Evolutionary conservation across 1,140 invertebrate species (phyloP).

Genomic region (Lepidurus couesii): DNA sequence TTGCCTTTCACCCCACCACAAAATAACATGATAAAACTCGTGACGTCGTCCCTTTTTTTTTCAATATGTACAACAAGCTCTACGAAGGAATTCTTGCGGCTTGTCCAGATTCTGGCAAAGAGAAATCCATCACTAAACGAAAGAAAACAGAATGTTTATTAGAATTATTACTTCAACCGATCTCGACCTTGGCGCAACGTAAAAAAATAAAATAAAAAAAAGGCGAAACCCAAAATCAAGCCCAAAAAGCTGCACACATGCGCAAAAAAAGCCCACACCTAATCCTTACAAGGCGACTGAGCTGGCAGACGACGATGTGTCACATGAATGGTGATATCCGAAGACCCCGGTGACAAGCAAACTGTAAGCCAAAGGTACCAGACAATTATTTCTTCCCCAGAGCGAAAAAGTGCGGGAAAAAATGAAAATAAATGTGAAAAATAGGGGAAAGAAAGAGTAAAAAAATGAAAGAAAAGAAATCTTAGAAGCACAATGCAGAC

Average conservation of each 20-base stretch:
- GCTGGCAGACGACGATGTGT: constrained; percentile 13
- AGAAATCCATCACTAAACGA: background rate
- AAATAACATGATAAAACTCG: background rate
- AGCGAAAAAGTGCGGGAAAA: background rate
- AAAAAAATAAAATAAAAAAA: background rate
- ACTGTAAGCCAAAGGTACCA: constrained; percentile 7
- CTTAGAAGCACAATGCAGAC: constrained; percentile 4
- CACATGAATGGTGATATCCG: constrained; percentile 18
- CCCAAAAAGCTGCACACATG: background rate
- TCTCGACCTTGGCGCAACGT: background rate
- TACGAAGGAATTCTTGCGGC: background rate
- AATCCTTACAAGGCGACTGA: constrained; percentile 13
- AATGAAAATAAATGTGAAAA: background rate
- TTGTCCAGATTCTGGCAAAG: constrained; percentile 7
- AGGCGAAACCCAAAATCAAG: background rate
- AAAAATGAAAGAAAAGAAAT: background rate
- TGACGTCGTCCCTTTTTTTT: background rate
- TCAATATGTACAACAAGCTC: background rate
- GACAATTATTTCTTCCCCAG: background rate
- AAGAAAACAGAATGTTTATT: background rate
- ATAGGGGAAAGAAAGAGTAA: background rate
- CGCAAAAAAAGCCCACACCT: constrained; percentile 11
- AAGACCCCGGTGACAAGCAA: constrained; percentile 4
- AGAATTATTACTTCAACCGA: background rate
- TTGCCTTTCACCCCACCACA: background rate